Conservation (phyloP, 2,888 invertebrate species). For the Celastrina argiolus region DNA sequence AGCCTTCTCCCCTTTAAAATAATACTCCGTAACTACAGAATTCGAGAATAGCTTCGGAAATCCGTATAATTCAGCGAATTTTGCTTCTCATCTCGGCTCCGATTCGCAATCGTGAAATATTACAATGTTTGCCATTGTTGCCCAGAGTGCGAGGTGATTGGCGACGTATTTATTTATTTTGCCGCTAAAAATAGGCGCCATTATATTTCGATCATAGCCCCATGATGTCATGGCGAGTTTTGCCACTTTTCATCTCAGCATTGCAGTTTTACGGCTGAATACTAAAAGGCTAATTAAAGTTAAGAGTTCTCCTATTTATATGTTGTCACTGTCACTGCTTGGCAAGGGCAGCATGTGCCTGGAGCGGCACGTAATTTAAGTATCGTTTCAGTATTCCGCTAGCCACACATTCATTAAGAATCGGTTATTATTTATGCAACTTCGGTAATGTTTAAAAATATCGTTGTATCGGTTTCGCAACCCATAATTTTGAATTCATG, state of each 20-base stretch:
- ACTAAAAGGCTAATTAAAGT: no score
- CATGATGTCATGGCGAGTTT: not conserved
- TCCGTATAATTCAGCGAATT: not conserved
- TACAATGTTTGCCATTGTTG: constrained; percentile 3
- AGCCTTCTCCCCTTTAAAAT: not conserved
- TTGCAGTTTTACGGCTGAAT: no score
- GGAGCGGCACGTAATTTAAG: no score
- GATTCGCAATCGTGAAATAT: not conserved
- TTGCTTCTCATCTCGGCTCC: not conserved
- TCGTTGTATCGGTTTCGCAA: not conserved
- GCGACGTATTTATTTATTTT: constrained; percentile 4
- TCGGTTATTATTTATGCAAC: not conserved
- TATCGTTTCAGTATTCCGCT: no score
- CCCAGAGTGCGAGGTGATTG: not conserved
- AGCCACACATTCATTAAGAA: not conserved
- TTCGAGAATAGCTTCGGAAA: not conserved
- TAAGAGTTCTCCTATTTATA: no score
- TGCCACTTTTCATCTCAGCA: no score
- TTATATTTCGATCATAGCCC: not conserved
- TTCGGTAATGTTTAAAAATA: not conserved
- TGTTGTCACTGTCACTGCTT: no score
- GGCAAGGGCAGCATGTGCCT: no score
- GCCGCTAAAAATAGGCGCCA: not conserved
- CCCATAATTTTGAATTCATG: not conserved
- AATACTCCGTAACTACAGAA: not conserved